phyloP scores from a whole-genome alignment of 2,888 invertebrate genomes.

The Caenorhabditis panamensis region DNA sequence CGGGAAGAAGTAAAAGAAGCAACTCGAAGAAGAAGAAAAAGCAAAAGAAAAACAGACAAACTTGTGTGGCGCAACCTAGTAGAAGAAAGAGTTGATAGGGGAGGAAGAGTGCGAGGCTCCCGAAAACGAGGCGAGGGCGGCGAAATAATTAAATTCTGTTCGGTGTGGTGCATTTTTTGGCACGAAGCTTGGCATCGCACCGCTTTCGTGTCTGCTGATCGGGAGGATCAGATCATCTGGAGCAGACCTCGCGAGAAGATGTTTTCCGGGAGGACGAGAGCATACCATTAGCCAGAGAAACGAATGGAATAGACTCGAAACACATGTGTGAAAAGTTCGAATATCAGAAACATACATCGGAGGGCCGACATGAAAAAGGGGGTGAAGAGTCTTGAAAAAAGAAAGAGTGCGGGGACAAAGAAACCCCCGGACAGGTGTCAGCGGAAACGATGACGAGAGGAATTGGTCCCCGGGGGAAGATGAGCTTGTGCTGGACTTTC shows the following conservation, averaged over 20 bases:
- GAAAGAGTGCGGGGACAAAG: constrained; percentile 20
- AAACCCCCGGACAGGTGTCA: constrained; percentile 55
- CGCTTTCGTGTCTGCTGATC: constrained; percentile 21
- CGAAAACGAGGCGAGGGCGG: constrained; percentile 43
- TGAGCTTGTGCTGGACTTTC: constrained; percentile 35
- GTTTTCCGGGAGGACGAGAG: constrained; percentile 7
- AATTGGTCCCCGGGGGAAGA: constrained; percentile 42
- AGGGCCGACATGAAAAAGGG: not conserved
- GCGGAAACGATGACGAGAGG: constrained; percentile 54
- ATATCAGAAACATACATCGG: constrained; percentile 53
- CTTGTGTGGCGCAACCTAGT: constrained; percentile 14
- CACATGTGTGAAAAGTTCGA: constrained; percentile 58
- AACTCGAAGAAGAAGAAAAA: constrained; percentile 14
- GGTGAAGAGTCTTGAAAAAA: constrained; percentile 12
- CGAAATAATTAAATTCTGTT: constrained; percentile 62
- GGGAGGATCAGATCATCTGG: constrained; percentile 1
- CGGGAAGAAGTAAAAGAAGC: constrained; percentile 14
- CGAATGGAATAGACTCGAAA: constrained; percentile 38
- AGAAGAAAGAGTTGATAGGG: constrained; percentile 38
- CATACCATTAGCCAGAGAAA: constrained; percentile 18
- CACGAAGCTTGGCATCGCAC: not conserved
- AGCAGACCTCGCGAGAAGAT: not conserved
- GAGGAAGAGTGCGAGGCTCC: constrained; percentile 41
- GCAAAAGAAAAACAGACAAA: constrained; percentile 44
- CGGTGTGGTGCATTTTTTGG: constrained; percentile 56